Conservation (phyloP, 2,888 invertebrate species). For the Erebia ligea region DNA sequence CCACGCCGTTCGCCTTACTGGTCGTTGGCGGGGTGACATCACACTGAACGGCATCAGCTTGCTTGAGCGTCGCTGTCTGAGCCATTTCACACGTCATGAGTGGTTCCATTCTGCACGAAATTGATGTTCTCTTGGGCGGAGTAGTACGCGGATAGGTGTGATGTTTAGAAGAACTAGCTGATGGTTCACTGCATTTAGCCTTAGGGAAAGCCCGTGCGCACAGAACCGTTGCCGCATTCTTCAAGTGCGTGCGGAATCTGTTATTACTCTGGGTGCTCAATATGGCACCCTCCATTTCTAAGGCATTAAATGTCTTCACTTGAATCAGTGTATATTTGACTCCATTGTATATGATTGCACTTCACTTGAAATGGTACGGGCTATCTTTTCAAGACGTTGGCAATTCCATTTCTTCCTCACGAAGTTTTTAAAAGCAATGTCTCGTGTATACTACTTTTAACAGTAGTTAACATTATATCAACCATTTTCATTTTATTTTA, state of each 20-base stretch:
- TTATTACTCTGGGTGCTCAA: constrained; percentile 76
- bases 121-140: constrained; percentile 66
- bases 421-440: constrained; percentile 11
- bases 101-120: constrained; percentile 70
- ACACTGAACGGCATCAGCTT: constrained; percentile 52
- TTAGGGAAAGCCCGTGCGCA: constrained; percentile 77
- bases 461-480: neutral
- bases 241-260: constrained; percentile 73
- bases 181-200: constrained; percentile 68
- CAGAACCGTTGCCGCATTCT: constrained; percentile 76
- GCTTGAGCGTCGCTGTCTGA: constrained; percentile 51
- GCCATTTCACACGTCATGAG: constrained; percentile 57
- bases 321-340: constrained; percentile 64
- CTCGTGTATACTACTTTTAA: constrained; percentile 1
- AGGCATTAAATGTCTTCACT: constrained; percentile 41
- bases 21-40: constrained; percentile 51
- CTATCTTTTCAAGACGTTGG: constrained; percentile 18
- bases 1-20: constrained; percentile 55
- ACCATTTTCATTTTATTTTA: constrained; percentile 10
- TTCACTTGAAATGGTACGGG: constrained; percentile 37
- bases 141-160: constrained; percentile 74
- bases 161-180: constrained; percentile 62
- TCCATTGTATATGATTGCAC: constrained; percentile 57
- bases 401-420: constrained; percentile 2
- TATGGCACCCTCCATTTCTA: constrained; percentile 80